Percentiles rank a stretch among this genome's conserved stretches.
Conservation (phyloP, 1,140 invertebrate species). For the Tigriopus japonicus region DNA sequence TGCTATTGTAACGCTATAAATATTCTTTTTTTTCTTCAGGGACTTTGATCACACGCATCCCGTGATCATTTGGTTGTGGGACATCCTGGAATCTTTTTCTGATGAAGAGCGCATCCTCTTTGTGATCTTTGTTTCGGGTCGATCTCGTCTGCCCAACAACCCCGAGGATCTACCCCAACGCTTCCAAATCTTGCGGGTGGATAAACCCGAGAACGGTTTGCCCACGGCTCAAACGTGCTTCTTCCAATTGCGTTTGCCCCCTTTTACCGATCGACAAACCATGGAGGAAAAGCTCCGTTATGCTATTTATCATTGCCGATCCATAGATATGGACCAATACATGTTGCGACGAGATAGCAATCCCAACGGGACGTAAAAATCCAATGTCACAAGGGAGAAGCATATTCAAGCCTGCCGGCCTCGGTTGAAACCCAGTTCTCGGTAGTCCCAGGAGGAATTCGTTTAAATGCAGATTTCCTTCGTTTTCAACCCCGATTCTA, state of each 20-base stretch:
- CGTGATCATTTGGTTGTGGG: conserved; percentile 44
- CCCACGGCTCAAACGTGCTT: conserved; percentile 49
- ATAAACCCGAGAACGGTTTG: conserved; percentile 37
- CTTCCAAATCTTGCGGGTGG: conserved; percentile 43
- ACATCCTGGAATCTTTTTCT: conserved; percentile 39
- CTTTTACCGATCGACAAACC: conserved; percentile 35
- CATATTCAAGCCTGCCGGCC: too few relatives aligned
- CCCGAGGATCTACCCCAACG: conserved; percentile 43
- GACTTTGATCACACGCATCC: conserved; percentile 41
- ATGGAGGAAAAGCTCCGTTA: conserved; percentile 42
- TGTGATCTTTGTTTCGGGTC: conserved; percentile 45
- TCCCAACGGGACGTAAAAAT: neutral
- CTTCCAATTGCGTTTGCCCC: conserved; percentile 45
- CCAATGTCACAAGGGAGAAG: too few relatives aligned
- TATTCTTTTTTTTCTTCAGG: conserved; percentile 26
- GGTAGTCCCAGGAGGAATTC: too few relatives aligned
- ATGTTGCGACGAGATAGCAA: conserved; percentile 44
- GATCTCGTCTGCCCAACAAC: conserved; percentile 42
- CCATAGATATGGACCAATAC: conserved; percentile 52
- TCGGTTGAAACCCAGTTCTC: too few relatives aligned
- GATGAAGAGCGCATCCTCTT: conserved; percentile 44
- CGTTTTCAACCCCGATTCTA: too few relatives aligned
- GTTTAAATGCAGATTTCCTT: too few relatives aligned
- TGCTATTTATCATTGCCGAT: conserved; percentile 46
- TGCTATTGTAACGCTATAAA: too few relatives aligned